phyloP scores from a whole-genome alignment of 2,888 invertebrate species.

The Marasmarcha lunaedactyla region DNA sequence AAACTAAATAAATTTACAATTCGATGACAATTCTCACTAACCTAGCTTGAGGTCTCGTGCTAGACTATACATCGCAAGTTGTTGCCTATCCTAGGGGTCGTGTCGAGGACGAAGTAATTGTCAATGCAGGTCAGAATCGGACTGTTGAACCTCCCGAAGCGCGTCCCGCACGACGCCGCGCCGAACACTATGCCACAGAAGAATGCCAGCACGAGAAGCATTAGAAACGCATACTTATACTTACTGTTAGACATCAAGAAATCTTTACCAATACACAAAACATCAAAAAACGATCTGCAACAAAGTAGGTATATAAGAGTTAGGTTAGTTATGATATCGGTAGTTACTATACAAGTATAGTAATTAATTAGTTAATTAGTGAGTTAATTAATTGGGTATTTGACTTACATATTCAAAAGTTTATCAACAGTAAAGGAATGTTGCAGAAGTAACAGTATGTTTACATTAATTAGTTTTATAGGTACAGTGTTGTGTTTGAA shows the following conservation, averaged over 20 bases:
- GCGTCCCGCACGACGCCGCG: slow-evolving; percentile 45
- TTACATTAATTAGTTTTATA: no score
- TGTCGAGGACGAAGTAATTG: slow-evolving; percentile 35
- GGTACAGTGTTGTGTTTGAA: no score
- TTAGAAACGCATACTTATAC: slow-evolving; percentile 24
- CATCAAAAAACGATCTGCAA: slow-evolving; percentile 46
- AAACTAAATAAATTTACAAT: no score
- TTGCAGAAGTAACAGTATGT: no score
- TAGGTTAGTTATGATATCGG: no score
- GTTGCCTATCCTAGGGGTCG: slow-evolving; percentile 26
- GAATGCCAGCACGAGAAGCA: slow-evolving; percentile 27
- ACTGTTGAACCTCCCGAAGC: slow-evolving; percentile 43
- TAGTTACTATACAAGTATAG: no score
- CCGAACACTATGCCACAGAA: slow-evolving; percentile 40
- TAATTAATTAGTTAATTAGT: no score
- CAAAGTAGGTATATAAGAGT: slow-evolving; percentile 7
- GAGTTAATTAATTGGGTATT: no score
- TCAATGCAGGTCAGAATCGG: slow-evolving; percentile 49
- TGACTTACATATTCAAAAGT: no score
- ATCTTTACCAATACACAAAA: slow-evolving; percentile 36
- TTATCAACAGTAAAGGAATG: no score
- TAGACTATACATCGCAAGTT: slow-evolving; percentile 30
- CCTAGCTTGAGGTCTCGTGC: no score
- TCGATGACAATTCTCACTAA: no score
- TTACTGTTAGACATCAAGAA: slow-evolving; percentile 31